phyloP scores from a whole-genome alignment of 2,888 invertebrate species.

The Lypha dubia region DNA sequence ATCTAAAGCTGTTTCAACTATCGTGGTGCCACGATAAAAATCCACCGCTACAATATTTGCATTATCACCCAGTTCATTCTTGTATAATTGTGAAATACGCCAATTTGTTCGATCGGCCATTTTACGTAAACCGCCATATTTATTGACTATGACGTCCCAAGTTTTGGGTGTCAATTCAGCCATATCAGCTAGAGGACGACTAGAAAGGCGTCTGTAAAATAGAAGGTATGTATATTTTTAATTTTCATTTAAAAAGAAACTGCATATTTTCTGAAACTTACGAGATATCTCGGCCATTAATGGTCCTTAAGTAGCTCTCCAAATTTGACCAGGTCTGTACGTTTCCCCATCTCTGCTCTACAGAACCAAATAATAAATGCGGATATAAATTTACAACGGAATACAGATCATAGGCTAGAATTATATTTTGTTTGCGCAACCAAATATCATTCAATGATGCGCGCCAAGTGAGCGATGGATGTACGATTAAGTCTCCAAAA shows the following conservation, averaged over 20 bases:
- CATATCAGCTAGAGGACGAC: conserved; percentile 86
- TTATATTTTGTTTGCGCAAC: conserved; percentile 84
- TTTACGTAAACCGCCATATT: conserved; percentile 85
- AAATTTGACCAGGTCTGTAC: conserved; percentile 85
- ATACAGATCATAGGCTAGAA: conserved; percentile 84
- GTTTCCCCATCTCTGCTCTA: conserved; percentile 88
- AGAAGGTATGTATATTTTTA: too few relatives aligned
- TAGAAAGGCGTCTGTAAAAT: conserved; percentile 79
- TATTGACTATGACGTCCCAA: conserved; percentile 85
- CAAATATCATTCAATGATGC: conserved; percentile 84
- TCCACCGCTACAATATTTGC: conserved; percentile 87
- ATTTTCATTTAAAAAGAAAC: neutral
- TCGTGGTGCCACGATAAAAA: conserved; percentile 86
- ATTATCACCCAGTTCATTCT: conserved; percentile 84
- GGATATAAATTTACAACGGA: conserved; percentile 81
- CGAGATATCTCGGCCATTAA: conserved; percentile 78
- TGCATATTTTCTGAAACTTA: conserved; percentile 76
- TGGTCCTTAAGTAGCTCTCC: conserved; percentile 84
- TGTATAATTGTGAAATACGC: conserved; percentile 86
- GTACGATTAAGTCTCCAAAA: conserved; percentile 84
- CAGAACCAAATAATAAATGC: conserved; percentile 84
- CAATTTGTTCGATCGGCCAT: conserved; percentile 87
- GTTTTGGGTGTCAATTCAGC: conserved; percentile 87
- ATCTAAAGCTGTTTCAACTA: conserved; percentile 84
- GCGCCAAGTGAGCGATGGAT: conserved; percentile 84